A percentile compares a stretch with the other conserved stretches of the same genome.
Evolutionary conservation across 1,140 invertebrate genomes (phyloP).

Genomic region (Neodiprion virginianus): DNA sequence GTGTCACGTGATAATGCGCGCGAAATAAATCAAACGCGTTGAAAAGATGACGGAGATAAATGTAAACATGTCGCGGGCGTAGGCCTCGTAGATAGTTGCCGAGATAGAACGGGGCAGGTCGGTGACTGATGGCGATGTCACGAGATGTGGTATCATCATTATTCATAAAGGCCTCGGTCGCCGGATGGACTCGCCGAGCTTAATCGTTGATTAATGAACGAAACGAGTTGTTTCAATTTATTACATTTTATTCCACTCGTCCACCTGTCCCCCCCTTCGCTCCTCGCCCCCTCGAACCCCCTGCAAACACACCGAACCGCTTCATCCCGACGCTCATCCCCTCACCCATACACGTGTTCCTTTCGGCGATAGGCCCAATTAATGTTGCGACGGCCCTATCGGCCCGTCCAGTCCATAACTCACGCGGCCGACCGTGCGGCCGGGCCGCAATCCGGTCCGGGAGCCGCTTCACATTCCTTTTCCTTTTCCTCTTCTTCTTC

Average conservation of each 20-base stretch:
- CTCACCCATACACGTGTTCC: slow-evolving; percentile 41
- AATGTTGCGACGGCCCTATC: slow-evolving; percentile 41
- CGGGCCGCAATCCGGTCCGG: no score
- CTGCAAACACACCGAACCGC: not conserved
- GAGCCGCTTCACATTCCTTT: no score
- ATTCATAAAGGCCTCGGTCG: slow-evolving; percentile 58
- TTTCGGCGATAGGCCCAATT: slow-evolving; percentile 52
- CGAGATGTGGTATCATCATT: slow-evolving; percentile 62
- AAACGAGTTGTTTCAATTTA: slow-evolving; percentile 47
- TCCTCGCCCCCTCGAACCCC: slow-evolving; percentile 12
- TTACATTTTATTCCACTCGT: slow-evolving; percentile 35
- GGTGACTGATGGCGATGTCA: slow-evolving; percentile 61
- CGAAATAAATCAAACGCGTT: slow-evolving; percentile 60
- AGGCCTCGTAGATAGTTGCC: slow-evolving; percentile 49
- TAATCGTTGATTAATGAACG: slow-evolving; percentile 61
- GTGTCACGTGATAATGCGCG: slow-evolving; percentile 59
- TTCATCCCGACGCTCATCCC: slow-evolving; percentile 11
- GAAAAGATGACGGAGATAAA: slow-evolving; percentile 64
- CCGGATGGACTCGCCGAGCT: slow-evolving; percentile 33
- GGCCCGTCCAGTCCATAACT: slow-evolving; percentile 44
- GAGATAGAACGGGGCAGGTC: slow-evolving; percentile 50
- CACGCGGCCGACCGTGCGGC: slow-evolving; percentile 20
- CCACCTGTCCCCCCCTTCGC: slow-evolving; percentile 30
- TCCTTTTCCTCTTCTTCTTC: no score
- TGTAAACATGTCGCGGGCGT: slow-evolving; percentile 52